phyloP scores from a whole-genome alignment of 2,797 vertebrate species.

The Threskiornis aethiopicus region DNA sequence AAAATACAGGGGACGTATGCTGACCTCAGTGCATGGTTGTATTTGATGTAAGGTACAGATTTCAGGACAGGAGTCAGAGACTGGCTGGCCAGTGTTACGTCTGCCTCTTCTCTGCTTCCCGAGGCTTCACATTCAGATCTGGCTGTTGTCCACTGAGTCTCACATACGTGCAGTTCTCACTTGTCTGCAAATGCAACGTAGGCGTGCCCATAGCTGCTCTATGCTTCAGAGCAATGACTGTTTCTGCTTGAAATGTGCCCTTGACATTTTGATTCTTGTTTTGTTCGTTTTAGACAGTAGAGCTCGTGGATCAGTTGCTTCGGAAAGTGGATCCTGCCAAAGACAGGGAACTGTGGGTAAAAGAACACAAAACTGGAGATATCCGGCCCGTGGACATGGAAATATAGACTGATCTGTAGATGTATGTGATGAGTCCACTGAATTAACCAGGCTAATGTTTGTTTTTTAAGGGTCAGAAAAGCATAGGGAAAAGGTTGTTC shows the following conservation, averaged over 20 bases:
- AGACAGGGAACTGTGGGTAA: constrained; percentile 96
- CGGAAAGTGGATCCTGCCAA: constrained; percentile 90
- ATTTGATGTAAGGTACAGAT: background rate
- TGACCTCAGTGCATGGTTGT: background rate
- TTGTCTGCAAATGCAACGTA: background rate
- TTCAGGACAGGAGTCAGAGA: background rate
- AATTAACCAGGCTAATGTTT: constrained; percentile 42
- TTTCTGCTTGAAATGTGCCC: background rate
- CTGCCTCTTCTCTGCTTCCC: background rate
- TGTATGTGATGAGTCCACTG: constrained; percentile 22
- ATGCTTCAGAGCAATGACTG: background rate
- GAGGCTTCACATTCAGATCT: background rate
- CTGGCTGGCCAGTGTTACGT: background rate
- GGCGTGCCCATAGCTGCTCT: background rate
- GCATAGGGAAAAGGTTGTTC: constrained; percentile 9
- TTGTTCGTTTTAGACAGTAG: constrained; percentile 86
- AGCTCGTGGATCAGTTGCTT: constrained; percentile 96
- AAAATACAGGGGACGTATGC: background rate
- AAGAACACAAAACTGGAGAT: constrained; percentile 93
- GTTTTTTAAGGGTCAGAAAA: constrained; percentile 23
- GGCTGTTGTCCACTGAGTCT: background rate
- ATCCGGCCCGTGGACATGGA: constrained; percentile 93
- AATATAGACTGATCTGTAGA: constrained; percentile 78
- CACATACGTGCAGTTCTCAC: rapidly evolving
- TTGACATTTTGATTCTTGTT: constrained; percentile 46